Evolutionary conservation across 2,888 invertebrate genomes (phyloP).

Genomic region (Morpho achilles): DNA sequence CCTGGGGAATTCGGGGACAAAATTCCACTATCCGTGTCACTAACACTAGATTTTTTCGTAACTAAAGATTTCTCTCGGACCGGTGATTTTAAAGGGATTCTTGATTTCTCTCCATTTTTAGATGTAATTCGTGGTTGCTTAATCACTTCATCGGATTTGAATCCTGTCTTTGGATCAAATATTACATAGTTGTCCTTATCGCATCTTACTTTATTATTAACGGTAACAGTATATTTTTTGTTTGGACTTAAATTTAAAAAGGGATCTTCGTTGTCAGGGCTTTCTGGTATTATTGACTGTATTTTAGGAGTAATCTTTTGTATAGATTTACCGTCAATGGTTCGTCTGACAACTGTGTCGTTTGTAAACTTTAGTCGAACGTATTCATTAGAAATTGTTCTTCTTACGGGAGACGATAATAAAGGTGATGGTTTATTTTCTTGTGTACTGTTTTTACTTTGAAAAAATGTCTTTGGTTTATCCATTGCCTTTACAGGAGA

Average conservation of each 20-base stretch:
- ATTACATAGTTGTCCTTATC: conserved; percentile 77
- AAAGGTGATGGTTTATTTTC: conserved; percentile 57
- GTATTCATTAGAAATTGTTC: conserved; percentile 75
- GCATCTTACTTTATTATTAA: conserved; percentile 72
- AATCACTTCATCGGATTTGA: conserved; percentile 48
- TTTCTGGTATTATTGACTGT: conserved; percentile 74
- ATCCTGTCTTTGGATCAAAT: conserved; percentile 72
- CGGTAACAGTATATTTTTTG: conserved; percentile 75
- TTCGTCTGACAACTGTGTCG: conserved; percentile 64
- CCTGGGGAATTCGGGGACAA: conserved; percentile 81
- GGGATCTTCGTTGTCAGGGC: conserved; percentile 71
- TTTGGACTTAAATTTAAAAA: conserved; percentile 72
- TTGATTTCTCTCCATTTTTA: conserved; percentile 55
- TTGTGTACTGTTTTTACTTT: conserved; percentile 50
- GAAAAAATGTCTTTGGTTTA: conserved; percentile 69
- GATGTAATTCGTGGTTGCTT: conserved; percentile 49
- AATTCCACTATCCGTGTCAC: conserved; percentile 83
- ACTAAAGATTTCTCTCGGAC: conserved; percentile 50
- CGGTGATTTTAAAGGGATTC: conserved; percentile 57
- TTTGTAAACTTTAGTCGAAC: conserved; percentile 67
- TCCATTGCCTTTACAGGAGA: conserved; percentile 65
- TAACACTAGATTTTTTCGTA: conserved; percentile 65
- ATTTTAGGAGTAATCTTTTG: conserved; percentile 73
- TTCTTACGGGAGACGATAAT: conserved; percentile 59
- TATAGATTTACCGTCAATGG: conserved; percentile 66